These are phyloP conservation scores for Paedocypris sp. DNA, from an alignment of 2,113 vertebrate species.

Conservation along the genomic window DNA sequence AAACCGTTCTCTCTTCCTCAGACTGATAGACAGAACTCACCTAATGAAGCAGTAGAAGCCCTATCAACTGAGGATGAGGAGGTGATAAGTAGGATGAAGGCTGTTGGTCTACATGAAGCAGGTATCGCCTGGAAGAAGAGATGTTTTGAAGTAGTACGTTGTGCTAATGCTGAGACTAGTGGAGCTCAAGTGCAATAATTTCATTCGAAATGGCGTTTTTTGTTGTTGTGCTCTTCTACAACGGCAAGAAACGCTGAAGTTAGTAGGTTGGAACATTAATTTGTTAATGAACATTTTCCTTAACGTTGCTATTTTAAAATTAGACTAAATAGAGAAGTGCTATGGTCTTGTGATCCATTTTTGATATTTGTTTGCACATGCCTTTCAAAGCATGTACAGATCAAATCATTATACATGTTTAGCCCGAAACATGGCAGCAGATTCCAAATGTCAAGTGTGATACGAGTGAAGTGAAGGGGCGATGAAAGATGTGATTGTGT, in stretches of 20 bases:
- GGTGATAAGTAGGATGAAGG: constrained; percentile 30
- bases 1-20: too few relatives aligned
- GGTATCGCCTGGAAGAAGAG: constrained; percentile 32
- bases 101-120: constrained; percentile 26
- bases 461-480: neutral
- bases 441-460: constrained; percentile 25
- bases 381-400: neutral
- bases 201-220: too few relatives aligned
- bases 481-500: constrained; percentile 28
- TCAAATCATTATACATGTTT: constrained; percentile 17
- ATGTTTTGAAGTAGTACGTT: too few relatives aligned
- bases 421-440: constrained; percentile 10
- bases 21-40: constrained; percentile 33
- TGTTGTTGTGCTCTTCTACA: too few relatives aligned
- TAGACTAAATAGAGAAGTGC: constrained; percentile 1
- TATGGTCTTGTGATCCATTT: neutral
- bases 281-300: too few relatives aligned
- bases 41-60: constrained; percentile 65
- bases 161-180: too few relatives aligned
- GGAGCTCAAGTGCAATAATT: too few relatives aligned
- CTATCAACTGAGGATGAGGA: constrained; percentile 56
- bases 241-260: too few relatives aligned
- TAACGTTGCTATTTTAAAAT: too few relatives aligned
- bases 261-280: too few relatives aligned
- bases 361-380: constrained; percentile 5